phyloP scores from a whole-genome alignment of 2,113 vertebrate genomes.

The Oplegnathus fasciatus region DNA sequence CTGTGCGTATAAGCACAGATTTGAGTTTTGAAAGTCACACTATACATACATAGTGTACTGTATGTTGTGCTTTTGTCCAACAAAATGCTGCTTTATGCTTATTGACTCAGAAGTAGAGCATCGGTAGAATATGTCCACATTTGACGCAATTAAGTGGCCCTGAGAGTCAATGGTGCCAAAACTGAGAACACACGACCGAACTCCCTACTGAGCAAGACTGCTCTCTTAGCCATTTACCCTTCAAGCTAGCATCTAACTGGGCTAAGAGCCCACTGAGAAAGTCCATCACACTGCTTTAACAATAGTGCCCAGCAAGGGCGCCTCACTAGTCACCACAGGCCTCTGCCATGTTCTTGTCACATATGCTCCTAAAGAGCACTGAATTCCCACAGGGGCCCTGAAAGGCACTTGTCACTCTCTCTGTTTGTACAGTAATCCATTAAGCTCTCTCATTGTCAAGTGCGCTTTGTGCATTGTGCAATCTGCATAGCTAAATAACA shows the following conservation, averaged over 20 bases:
- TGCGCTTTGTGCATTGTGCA: constrained; percentile 7
- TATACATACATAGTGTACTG: background rate
- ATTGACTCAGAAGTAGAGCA: background rate
- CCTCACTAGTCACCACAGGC: constrained; percentile 16
- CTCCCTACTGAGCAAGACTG: constrained; percentile 16
- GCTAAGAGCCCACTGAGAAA: constrained; percentile 42
- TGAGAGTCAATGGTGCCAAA: background rate
- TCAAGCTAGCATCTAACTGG: constrained; percentile 22
- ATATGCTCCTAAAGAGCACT: constrained; percentile 17
- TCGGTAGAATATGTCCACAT: background rate
- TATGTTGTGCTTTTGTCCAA: background rate
- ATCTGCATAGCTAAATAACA: constrained; percentile 34
- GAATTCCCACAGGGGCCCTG: background rate
- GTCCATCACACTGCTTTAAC: constrained; percentile 31
- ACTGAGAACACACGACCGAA: background rate
- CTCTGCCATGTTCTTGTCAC: constrained; percentile 31
- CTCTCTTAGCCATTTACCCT: constrained; percentile 28
- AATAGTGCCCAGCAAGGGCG: constrained; percentile 10
- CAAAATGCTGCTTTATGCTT: background rate
- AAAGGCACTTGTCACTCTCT: constrained; percentile 7
- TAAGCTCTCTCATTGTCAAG: constrained; percentile 37
- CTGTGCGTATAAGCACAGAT: too few species aligned
- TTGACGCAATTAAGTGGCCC: background rate
- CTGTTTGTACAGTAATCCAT: constrained; percentile 35
- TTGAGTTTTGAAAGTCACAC: too few species aligned